Evolutionary conservation across 2,797 vertebrate species (phyloP).

Genomic region (Acrossocheilus fasciatus): DNA sequence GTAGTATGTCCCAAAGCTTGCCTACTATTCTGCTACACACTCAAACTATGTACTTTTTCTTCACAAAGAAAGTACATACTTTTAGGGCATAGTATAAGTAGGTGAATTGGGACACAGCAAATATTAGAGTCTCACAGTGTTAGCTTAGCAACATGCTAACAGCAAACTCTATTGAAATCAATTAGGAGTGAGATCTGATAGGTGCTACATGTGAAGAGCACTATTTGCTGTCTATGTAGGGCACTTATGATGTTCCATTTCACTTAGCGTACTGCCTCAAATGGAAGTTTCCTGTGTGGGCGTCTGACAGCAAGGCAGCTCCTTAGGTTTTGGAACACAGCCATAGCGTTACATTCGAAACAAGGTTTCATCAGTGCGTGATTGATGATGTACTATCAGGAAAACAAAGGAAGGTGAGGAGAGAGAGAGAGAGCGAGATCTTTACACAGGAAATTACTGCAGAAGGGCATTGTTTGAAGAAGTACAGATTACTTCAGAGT

Average conservation of each 20-base stretch:
- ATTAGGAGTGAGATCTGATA: background rate
- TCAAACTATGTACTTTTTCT: too few relatives aligned
- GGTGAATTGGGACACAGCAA: too few relatives aligned
- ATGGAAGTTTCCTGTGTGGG: background rate
- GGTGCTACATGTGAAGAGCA: background rate
- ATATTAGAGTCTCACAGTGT: background rate
- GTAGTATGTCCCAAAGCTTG: too few relatives aligned
- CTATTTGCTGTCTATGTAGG: background rate
- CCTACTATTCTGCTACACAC: too few relatives aligned
- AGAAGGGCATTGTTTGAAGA: constrained; percentile 39
- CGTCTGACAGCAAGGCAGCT: constrained; percentile 21
- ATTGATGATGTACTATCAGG: constrained; percentile 38
- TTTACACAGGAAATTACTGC: constrained; percentile 40
- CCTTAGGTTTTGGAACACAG: constrained; percentile 14
- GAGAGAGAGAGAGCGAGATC: constrained; percentile 10
- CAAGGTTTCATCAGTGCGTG: constrained; percentile 18
- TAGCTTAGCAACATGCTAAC: background rate
- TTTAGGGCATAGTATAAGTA: too few relatives aligned
- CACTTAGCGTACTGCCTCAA: background rate
- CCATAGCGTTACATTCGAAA: constrained; percentile 1
- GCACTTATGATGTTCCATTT: constrained; percentile 5
- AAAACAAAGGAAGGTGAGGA: constrained; percentile 31
- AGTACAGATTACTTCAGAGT: constrained; percentile 29
- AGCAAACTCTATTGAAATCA: background rate
- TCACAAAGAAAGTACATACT: too few relatives aligned